Evolutionary conservation across 2,888 invertebrate species (phyloP).

Genomic region (Thera obeliscata): DNA sequence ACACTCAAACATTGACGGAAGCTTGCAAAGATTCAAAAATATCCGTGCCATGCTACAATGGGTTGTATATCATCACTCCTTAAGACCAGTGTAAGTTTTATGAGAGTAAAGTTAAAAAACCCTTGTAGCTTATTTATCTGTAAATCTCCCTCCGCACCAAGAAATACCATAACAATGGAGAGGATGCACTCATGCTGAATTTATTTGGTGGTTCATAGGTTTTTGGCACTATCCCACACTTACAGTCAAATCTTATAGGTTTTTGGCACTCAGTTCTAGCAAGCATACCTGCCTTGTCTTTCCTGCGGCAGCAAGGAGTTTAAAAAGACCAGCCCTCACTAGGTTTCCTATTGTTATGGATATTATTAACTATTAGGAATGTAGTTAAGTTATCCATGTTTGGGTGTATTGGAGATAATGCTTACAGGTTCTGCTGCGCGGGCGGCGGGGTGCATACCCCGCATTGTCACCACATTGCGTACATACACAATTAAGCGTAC

Average conservation of each 20-base stretch:
- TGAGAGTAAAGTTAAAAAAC: neutral
- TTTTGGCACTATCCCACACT: neutral
- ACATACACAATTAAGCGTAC: slow-evolving; percentile 40
- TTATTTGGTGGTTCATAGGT: too few relatives aligned
- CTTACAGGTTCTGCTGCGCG: slow-evolving; percentile 1
- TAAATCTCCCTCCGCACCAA: too few relatives aligned
- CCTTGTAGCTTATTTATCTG: too few relatives aligned
- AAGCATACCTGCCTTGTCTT: too few relatives aligned
- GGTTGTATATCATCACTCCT: slow-evolving; percentile 46
- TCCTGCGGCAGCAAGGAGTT: neutral
- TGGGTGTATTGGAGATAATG: too few relatives aligned
- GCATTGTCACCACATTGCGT: slow-evolving; percentile 36
- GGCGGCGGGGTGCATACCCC: slow-evolving; percentile 28
- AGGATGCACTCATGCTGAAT: too few relatives aligned
- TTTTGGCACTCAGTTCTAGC: too few relatives aligned
- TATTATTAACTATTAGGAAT: too few relatives aligned
- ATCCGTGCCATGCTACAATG: slow-evolving; percentile 42
- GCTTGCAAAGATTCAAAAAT: slow-evolving; percentile 4
- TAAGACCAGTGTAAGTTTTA: slow-evolving; percentile 54
- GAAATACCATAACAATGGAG: too few relatives aligned
- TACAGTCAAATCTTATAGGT: neutral
- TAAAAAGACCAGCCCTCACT: neutral
- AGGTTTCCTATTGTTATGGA: neutral
- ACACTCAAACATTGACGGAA: too few relatives aligned
- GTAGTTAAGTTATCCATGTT: too few relatives aligned